Base-by-base conservation (phyloP, 2,797 vertebrate species). In the Esox masquinongy region DNA sequence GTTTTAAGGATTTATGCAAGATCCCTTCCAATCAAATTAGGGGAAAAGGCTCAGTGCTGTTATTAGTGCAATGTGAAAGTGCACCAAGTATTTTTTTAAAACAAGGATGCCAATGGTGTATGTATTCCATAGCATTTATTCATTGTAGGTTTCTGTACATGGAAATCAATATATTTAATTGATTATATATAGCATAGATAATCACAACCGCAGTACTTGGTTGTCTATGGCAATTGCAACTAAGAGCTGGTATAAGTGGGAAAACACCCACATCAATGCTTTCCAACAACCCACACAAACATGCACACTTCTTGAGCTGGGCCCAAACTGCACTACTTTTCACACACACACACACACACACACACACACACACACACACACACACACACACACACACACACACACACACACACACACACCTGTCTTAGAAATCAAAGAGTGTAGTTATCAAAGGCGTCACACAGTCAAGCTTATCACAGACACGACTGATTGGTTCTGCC, bases 361-460 rank as follows among this genome's bases (percentile, higher is more conserved):
- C 51, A 43, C 68, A 53, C 70, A 83, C 75, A 76, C 69, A 49
- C 67, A 67, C 77, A 78, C 51, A 43, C 68, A 53, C 70, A 83
- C 75, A 36, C 39, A 76, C 69, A 51, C 56, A 50, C 56, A 71
- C 68, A 9, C n/a, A n/a, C n/a, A n/a, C n/a, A 50, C 74, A 50
- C 53, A 50, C 56, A 51, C 75, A 76, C 69, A 49, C 67, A 67
- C 77, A 78, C 51, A 43, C 68, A 53, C 70, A 83, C 75, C 70
- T 49, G 63, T 75, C 79, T 87, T 84, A 80, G 68, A 59, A 78
- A 68, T 53, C 16, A 68, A 8, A 83, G 76, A 74, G 68, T 26
- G 68, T 26, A 84, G 80, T 80, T 84, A 81, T 78, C 82, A 79
- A 79, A 88, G 77, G 70, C 78, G 87, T 82, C 88, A 82, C 59